phyloP scores from a whole-genome alignment of 2,888 invertebrate species.

The Hydropsyche betteni region DNA sequence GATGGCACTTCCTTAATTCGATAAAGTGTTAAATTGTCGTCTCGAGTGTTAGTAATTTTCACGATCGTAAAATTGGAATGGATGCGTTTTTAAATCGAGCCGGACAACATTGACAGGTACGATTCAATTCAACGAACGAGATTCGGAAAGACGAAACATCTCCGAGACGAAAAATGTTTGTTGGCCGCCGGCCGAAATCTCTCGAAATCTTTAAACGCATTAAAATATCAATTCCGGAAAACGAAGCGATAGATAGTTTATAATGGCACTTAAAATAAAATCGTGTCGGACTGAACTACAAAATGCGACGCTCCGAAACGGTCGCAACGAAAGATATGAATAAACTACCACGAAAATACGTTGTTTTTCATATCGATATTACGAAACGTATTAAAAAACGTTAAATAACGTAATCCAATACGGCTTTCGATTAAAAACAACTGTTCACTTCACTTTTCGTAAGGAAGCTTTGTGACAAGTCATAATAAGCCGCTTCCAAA shows the following conservation, averaged over 20 bases:
- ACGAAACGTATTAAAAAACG: too few relatives aligned
- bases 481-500: too few relatives aligned
- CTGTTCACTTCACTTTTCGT: too few relatives aligned
- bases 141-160: too few relatives aligned
- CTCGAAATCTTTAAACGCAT: constrained; percentile 18
- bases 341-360: background rate
- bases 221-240: constrained; percentile 14
- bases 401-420: too few relatives aligned
- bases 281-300: background rate
- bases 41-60: too few relatives aligned
- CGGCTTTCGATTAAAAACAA: too few relatives aligned
- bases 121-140: constrained; percentile 25
- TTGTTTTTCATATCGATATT: too few relatives aligned
- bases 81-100: constrained; percentile 27
- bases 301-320: constrained; percentile 13
- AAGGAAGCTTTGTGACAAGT: too few relatives aligned
- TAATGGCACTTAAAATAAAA: constrained; percentile 24
- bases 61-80: background rate
- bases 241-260: constrained; percentile 21
- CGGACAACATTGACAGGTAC: constrained; percentile 36
- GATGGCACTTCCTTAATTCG: background rate
- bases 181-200: constrained; percentile 29
- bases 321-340: constrained; percentile 11
- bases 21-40: constrained; percentile 5
- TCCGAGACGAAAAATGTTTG: background rate